Evolutionary conservation across 2,888 invertebrate genomes (phyloP), one percentile per base, ranked within the genome.

Genomic region (Cheilosia urbana): DNA sequence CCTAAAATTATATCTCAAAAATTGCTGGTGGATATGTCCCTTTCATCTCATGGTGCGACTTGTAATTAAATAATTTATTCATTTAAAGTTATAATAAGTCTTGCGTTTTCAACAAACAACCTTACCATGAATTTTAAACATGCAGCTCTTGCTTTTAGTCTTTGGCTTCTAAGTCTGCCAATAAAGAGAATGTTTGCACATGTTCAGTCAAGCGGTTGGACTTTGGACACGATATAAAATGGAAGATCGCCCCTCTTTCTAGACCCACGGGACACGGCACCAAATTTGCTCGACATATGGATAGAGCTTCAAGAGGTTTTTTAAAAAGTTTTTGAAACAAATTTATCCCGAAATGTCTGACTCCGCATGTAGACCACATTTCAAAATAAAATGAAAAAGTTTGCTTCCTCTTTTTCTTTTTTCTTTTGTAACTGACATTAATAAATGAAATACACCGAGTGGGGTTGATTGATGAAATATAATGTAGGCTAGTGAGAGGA

Each of bases 381-480:
- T 17, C 7, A 24, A 60, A 60, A 6, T 17, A 47, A 17, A 47
- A 47, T 47, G 19, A 17, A 37, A 34, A 37, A 57, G 19, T 57
- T 57, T 55, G 34, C 1, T 19, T 47, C 11, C 47, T 27, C 5
- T 15, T 30, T 47, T 4, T 30, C n/a, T 47, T 63, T 49, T 47
- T 63, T 37, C 19, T 34, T 19, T 13, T 47, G 63, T 19, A 51
- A 19, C 37, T 65, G 65, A 65, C 65, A 49, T 65, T n/a, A 65
- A 65, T 65, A 65, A 65, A 65, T 65, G 49, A 65, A 51, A 65
- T 37, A 17, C 47, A 47, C 17, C n/a, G 17, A 47, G 65, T 37
- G 24, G 37, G 15, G 34, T 51, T 65, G 65, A 65, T 65, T 65
- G 65, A 65, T 65, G 65, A n/a, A 37, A 49, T 19, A 27, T n/a